Base-by-base conservation (phyloP, 2,888 invertebrate species). In the Oscheius myriophilus region DNA sequence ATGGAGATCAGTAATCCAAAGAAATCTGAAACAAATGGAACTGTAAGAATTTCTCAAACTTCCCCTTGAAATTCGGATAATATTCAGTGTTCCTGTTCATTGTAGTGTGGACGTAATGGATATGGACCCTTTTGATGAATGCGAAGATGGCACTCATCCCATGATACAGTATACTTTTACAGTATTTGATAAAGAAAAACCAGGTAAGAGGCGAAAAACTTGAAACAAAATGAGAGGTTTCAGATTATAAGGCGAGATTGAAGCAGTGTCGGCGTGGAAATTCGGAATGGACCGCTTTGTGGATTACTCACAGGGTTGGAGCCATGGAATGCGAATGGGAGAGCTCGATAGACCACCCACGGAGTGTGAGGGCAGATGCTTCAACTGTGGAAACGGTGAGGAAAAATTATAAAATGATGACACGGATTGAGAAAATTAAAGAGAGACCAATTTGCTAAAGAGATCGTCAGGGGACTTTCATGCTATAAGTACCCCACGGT, bases 121-220 rank as follows among this genome's bases (percentile, higher is more conserved):
- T 39, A 68, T 67, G 41, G 52, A 61, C 11, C 67, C 72, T 1
- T 21, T 45, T 14, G 54, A 61, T 21, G 58, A 46, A 18, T 69
- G 68, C 43, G 57, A 63, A 0, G 72, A 76, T 69, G 73, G 73
- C n/a, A 76, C 73, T 0, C 71, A 76, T 63, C 73, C 76, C 2
- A 73, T 76, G 52, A 69, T 73, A 63, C 65, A 67, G 2, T 76
- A 76, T 54, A 65, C 69, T 21, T 76, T 76, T 54, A 73, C 76
- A 7, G 63, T 76, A 11, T 76, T 69, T 42, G 72, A 76, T 57
- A 16, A 58, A 16, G 11, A 61, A 7, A 53, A 57, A 16, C 66
- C 67, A 26, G 75, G 75, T 75, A 55, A 23, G n/a, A n/a, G n/a
- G n/a, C n/a, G n/a, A n/a, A n/a, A n/a, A n/a, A n/a, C n/a, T n/a